Evolutionary conservation across 2,113 vertebrate species (phyloP), one percentile per base, ranked within the genome.

Genomic region (Trogon melanurus): DNA sequence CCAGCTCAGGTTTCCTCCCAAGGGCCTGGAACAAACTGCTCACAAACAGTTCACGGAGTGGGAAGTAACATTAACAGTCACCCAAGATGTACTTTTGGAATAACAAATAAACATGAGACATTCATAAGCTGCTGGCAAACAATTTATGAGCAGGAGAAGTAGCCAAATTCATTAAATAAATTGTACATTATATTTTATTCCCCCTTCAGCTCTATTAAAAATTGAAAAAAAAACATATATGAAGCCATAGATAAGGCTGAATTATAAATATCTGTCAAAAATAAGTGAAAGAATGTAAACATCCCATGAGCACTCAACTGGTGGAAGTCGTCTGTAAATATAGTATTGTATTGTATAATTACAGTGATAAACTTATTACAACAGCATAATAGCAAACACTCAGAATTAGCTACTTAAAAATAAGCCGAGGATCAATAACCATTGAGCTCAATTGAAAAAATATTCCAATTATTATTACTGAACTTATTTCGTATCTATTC

Each of bases 331-430:
- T 74, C 62, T 85, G 73, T 65, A 95, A 93, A 85, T 56, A 53
- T 11, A 48, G 60, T 15, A 51, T 53, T 88, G 76, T 18, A 51
- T 30, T 70, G 61, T 57, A 20, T 65, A 88, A 88, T 93, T 93
- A 76, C n/a, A 65, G 41, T 88, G 41, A 94, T 56, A 79, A 95
- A 95, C 57, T 60, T 71, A 78, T 85, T 51, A 47, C 74, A 87
- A 30, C 62, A 79, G 44, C 12, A 53, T 84, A 69, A 89, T 8
- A 89, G 34, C 79, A 91, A 94, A 85, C 32, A 58, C 54, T 75
- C 53, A 29, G 70, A 79, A 91, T 71, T 81, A 89, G 58, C 70
- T 65, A 3, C 74, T 88, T 30, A 72, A 44, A 96, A 91, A 80
- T 17, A 88, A 80, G 29, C 51, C 78, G 71, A 79, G 58, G 74